phyloP scores from a whole-genome alignment of 1,140 invertebrate genomes.

The Pissodes strobi region DNA sequence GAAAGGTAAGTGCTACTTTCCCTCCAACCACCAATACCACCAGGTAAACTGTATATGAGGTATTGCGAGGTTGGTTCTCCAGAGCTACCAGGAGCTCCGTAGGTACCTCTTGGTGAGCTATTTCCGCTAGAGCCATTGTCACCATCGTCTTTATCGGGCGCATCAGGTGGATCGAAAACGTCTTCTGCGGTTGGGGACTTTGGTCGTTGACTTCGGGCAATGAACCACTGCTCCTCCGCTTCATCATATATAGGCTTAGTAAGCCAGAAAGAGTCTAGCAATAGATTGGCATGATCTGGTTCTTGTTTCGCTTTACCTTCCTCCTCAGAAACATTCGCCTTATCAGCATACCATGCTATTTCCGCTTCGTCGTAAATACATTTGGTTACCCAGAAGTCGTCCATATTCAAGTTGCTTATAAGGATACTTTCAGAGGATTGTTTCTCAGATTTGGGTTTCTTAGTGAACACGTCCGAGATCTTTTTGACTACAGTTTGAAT shows the following conservation, averaged over 20 bases:
- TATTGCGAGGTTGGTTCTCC: conserved; percentile 29
- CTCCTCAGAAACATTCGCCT: too few relatives aligned
- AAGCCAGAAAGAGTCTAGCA: conserved; percentile 62
- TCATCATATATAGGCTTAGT: conserved; percentile 66
- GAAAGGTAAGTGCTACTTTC: conserved; percentile 79
- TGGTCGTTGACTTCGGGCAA: conserved; percentile 55
- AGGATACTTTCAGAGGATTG: conserved; percentile 28
- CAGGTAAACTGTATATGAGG: conserved; percentile 61
- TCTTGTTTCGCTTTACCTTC: background rate
- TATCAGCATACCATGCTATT: conserved; percentile 58
- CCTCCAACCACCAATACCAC: conserved; percentile 79
- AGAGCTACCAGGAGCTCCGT: conserved; percentile 13
- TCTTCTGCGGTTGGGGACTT: conserved; percentile 54
- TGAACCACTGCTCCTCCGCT: conserved; percentile 64
- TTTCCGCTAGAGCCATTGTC: conserved; percentile 64
- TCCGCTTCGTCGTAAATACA: conserved; percentile 67
- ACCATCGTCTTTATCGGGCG: conserved; percentile 63
- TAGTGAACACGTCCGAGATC: conserved; percentile 41
- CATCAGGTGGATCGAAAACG: conserved; percentile 44
- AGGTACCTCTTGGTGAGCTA: conserved; percentile 57
- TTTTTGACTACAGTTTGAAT: conserved; percentile 45
- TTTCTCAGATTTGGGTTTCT: conserved; percentile 42
- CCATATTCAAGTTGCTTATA: conserved; percentile 56
- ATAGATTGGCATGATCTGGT: conserved; percentile 50
- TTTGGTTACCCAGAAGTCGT: conserved; percentile 67